A percentile compares a stretch with the other conserved stretches of the same genome.
Conservation (phyloP, 1,140 invertebrate genomes). For the Dendrolimus kikuchii region DNA sequence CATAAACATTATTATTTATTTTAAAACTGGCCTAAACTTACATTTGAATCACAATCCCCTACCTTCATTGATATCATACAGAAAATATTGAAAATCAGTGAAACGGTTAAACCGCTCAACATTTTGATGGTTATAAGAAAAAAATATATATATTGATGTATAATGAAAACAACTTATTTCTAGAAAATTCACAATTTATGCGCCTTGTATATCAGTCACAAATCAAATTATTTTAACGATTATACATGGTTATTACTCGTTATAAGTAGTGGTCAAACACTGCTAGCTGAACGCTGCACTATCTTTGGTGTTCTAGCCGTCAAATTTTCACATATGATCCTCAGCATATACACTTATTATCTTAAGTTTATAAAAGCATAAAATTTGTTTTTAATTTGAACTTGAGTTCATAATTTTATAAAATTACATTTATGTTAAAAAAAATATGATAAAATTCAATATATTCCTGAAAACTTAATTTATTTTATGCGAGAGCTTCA, state of each 20-base stretch:
- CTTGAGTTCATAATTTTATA: neutral
- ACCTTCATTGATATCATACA: no score
- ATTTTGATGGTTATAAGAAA: no score
- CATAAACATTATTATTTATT: no score
- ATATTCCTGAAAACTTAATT: neutral
- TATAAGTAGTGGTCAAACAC: conserved; percentile 29
- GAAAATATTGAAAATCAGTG: no score
- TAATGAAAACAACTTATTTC: no score
- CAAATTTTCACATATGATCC: conserved; percentile 18
- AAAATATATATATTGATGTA: no score
- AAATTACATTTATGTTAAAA: neutral
- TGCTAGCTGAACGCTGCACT: conserved; percentile 32
- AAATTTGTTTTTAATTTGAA: conserved; percentile 2
- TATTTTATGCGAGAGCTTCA: neutral
- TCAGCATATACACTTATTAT: neutral
- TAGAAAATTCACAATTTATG: no score
- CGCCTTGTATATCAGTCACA: conserved; percentile 17
- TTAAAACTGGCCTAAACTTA: no score
- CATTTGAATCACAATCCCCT: no score
- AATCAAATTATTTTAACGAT: conserved; percentile 8
- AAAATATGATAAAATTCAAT: neutral
- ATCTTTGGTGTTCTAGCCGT: conserved; percentile 70
- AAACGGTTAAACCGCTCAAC: no score
- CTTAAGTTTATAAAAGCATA: conserved; percentile 4
- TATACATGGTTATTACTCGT: no score